phyloP scores from a whole-genome alignment of 2,888 invertebrate genomes.

The Acrobasis repandana region DNA sequence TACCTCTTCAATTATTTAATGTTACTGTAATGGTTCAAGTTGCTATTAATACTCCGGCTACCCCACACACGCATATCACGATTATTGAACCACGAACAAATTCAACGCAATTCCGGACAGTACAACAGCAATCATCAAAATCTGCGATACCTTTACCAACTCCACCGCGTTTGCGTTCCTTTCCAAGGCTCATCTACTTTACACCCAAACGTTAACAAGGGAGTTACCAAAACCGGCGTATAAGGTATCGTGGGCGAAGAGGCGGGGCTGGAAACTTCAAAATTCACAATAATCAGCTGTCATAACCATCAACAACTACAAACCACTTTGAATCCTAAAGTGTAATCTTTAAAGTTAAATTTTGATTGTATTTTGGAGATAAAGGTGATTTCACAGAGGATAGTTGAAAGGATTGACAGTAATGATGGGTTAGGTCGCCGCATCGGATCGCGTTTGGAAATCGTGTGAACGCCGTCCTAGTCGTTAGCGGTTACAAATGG shows the following conservation, averaged over 20 bases:
- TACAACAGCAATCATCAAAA: background rate
- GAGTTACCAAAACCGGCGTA: conserved; percentile 28
- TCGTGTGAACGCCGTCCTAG: conserved; percentile 23
- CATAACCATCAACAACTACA: conserved; percentile 37
- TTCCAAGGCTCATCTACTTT: conserved; percentile 3
- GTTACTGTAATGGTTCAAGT: no score
- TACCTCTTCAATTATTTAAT: no score
- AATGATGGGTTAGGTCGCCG: conserved; percentile 49
- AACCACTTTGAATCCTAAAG: conserved; percentile 22
- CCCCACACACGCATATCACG: background rate
- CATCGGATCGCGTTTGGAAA: conserved; percentile 28
- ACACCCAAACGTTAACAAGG: conserved; percentile 12
- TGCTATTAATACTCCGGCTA: no score
- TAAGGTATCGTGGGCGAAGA: conserved; percentile 41
- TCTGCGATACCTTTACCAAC: background rate
- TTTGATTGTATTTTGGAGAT: conserved; percentile 3
- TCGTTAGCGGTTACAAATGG: conserved; percentile 22
- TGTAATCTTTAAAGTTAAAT: conserved; percentile 18
- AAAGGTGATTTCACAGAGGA: conserved; percentile 42
- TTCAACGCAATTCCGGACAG: background rate
- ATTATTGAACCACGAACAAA: background rate
- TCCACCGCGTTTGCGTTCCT: conserved; percentile 3
- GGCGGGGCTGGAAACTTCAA: conserved; percentile 48
- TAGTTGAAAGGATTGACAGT: conserved; percentile 55
- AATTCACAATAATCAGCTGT: conserved; percentile 58